Percentiles rank a stretch among this genome's conserved stretches.
These are phyloP conservation scores for Triops longicaudatus DNA, from an alignment of 1,140 invertebrate genomes.

Conservation along the genomic window DNA sequence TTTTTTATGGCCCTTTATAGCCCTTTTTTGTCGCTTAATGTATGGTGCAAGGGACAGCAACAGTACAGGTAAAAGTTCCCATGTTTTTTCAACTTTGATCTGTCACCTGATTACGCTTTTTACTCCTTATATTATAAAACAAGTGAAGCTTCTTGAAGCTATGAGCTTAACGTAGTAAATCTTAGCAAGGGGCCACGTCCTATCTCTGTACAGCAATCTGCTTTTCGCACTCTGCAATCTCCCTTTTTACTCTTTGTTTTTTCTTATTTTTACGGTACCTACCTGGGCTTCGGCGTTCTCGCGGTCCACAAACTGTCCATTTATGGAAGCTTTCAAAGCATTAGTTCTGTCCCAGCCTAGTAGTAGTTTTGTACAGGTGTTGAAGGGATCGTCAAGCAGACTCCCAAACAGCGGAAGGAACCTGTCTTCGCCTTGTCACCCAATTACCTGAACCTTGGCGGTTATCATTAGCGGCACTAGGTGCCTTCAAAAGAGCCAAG, in stretches of 20 bases:
- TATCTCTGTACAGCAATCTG: too few relatives aligned
- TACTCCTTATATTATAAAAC: background rate
- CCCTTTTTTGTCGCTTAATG: background rate
- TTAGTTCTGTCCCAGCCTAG: background rate
- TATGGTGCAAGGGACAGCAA: background rate
- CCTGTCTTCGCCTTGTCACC: slow-evolving; percentile 5
- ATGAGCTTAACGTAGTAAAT: background rate
- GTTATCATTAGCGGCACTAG: background rate
- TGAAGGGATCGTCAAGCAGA: background rate
- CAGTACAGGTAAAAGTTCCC: background rate
- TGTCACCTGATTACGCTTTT: background rate
- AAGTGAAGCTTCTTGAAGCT: background rate
- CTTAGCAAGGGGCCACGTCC: background rate
- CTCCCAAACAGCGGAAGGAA: slow-evolving; percentile 14
- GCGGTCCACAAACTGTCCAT: background rate
- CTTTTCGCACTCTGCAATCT: too few relatives aligned
- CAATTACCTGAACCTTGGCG: background rate
- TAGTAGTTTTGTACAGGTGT: background rate
- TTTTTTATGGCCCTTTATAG: background rate
- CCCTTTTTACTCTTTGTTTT: background rate
- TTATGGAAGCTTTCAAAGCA: background rate
- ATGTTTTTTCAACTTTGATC: background rate
- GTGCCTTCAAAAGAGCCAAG: background rate
- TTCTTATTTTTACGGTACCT: background rate
- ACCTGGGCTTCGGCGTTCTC: background rate